These are phyloP conservation scores for Trinectes maculatus DNA, from an alignment of 2,113 vertebrate genomes.

Conservation along the genomic window DNA sequence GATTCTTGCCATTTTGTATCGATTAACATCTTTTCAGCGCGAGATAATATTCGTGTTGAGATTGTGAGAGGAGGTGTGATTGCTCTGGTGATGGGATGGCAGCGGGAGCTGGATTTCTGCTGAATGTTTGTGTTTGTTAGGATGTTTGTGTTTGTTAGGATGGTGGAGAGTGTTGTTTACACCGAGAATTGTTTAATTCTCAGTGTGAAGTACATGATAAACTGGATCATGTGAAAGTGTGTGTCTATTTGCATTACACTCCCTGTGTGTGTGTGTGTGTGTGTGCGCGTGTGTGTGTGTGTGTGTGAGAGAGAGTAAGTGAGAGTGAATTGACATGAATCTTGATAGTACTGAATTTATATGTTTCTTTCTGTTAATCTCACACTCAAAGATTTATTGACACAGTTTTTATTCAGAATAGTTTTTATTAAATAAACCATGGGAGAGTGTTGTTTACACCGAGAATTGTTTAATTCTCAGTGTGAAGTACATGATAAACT, in stretches of 20 bases:
- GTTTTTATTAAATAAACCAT: background rate
- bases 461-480: conserved; percentile 10
- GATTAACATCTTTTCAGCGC: conserved; percentile 23
- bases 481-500: conserved; percentile 20
- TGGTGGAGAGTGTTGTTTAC: conserved; percentile 14
- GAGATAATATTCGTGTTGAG: background rate
- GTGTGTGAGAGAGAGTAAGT: too few species aligned
- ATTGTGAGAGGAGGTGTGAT: conserved; percentile 32
- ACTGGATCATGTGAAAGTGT: background rate
- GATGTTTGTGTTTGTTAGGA: background rate
- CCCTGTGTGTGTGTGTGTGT: background rate
- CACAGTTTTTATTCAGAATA: background rate
- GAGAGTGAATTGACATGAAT: background rate
- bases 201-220: conserved; percentile 19
- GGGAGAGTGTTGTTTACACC: conserved; percentile 12
- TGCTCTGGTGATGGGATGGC: conserved; percentile 45
- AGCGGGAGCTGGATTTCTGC: conserved; percentile 19
- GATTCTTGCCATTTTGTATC: conserved; percentile 40
- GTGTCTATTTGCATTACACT: conserved; percentile 5
- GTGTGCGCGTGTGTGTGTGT: background rate
- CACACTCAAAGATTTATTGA: background rate
- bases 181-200: conserved; percentile 7
- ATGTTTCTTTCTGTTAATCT: background rate
- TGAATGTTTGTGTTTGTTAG: conserved; percentile 1
- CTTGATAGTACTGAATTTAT: background rate